Evolutionary conservation across 2,888 invertebrate genomes (phyloP).

Genomic region (Drosophila prolongata): DNA sequence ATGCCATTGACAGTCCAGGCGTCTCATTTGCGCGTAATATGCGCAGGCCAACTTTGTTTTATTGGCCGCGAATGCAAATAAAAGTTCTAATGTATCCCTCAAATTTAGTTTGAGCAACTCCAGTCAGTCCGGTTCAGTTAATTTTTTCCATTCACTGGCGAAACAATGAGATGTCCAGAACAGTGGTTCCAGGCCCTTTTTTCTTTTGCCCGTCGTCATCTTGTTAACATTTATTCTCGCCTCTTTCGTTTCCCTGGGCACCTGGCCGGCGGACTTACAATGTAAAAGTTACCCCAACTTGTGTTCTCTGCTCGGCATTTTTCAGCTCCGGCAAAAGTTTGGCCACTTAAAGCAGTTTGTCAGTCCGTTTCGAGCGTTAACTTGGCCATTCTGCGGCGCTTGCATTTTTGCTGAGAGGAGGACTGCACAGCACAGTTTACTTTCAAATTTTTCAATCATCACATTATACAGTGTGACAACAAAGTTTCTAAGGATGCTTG

Average conservation of each 20-base stretch:
- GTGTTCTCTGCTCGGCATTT: slow-evolving; percentile 24
- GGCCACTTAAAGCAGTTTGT: slow-evolving; percentile 54
- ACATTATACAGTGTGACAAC: slow-evolving; percentile 34
- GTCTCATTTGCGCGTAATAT: slow-evolving; percentile 56
- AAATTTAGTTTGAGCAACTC: slow-evolving; percentile 40
- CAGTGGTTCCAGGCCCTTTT: slow-evolving; percentile 16
- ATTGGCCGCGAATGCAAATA: slow-evolving; percentile 54
- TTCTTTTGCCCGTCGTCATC: slow-evolving; percentile 49
- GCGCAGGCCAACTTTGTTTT: slow-evolving; percentile 47
- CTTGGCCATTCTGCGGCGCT: slow-evolving; percentile 39
- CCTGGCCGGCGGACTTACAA: slow-evolving; percentile 48
- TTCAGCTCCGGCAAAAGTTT: slow-evolving; percentile 39
- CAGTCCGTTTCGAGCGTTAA: slow-evolving; percentile 50
- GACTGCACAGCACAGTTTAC: slow-evolving; percentile 25
- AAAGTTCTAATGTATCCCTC: slow-evolving; percentile 29
- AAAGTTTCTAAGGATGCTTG: slow-evolving; percentile 22
- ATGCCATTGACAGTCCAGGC: slow-evolving; percentile 35
- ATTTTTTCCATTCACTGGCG: slow-evolving; percentile 34
- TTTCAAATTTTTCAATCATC: slow-evolving; percentile 48
- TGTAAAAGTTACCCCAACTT: slow-evolving; percentile 60
- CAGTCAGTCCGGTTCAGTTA: slow-evolving; percentile 32
- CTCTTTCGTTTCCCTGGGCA: slow-evolving; percentile 30
- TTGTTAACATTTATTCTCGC: slow-evolving; percentile 77
- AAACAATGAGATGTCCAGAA: slow-evolving; percentile 37
- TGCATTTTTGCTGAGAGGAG: slow-evolving; percentile 26